Base-by-base conservation (phyloP, 1,140 invertebrate species). In the Bombus soroeensis region DNA sequence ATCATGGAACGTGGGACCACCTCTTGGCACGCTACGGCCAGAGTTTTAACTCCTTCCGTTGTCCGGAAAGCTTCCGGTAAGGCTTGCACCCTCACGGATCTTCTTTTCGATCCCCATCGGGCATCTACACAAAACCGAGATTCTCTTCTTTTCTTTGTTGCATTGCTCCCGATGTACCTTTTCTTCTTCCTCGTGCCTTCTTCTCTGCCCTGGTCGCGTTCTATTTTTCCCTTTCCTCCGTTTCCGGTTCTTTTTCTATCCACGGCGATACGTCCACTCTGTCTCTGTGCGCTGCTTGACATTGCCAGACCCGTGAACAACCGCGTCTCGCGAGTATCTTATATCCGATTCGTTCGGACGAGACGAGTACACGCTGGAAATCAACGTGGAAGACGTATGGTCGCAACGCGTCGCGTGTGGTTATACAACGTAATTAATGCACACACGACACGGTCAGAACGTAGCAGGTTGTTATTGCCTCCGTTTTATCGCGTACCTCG, bases 1-100 rank as follows among this genome's bases (percentile, higher is more conserved):
- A 91, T 91, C 89, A 87, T 82, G 89, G 83, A 88, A 81, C 83
- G 57, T 64, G 88, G 87, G 89, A 88, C 90, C 90, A 91, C 89
- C 89, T 90, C 88, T 82, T 81, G 53, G 70, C 66, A 34, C 59
- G 47, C 75, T 34, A 70, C 53, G 57, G 57, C 28, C 57, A 6
- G 43, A 41, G 37, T 68, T 80, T 83, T 68, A 86, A 89, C 75
- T 83, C 83, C 71, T 91, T 88, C 88, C 81, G 71, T 72, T 62
- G 80, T 62, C 70, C 68, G 62, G 87, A 39, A 88, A 86, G 86
- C 85, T 88, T 91, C 88, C 90, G 87, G 89, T 71, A 70, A 59
- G 77, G 32, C 53, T 47, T 89, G 83, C 78, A 34, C 66, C 64
- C 57, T 82, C 41, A 64, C 62, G 81, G 37, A 72, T 25, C 78